A percentile compares a stretch with the other conserved stretches of the same genome.
Evolutionary conservation across 1,140 invertebrate genomes (phyloP).

Genomic region (Pogonomyrmex barbatus): DNA sequence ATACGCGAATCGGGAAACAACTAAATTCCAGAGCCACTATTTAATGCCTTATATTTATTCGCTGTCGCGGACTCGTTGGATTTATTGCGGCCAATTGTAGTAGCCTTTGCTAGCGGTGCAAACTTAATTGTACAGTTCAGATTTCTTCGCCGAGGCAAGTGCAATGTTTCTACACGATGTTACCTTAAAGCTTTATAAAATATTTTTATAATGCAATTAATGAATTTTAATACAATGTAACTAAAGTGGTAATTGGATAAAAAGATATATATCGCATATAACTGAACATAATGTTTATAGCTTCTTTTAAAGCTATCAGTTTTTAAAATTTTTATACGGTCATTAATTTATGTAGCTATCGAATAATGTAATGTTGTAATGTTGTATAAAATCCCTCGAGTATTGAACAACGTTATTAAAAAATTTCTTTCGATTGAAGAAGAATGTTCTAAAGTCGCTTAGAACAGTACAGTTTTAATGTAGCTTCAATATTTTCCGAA

Average conservation of each 20-base stretch:
- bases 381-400: background rate
- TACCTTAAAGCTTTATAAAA: background rate
- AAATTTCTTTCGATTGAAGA: background rate
- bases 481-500: background rate
- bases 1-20: background rate
- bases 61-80: background rate
- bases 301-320: background rate
- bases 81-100: background rate
- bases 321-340: background rate
- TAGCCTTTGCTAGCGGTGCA: background rate
- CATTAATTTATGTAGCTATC: too few species aligned
- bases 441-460: background rate
- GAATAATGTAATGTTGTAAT: background rate
- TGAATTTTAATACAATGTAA: background rate
- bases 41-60: slow-evolving; percentile 4
- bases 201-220: background rate
- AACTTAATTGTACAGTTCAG: background rate
- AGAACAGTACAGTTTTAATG: background rate
- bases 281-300: background rate
- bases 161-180: background rate
- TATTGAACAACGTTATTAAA: slow-evolving; percentile 7
- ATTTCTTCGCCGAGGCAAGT: background rate
- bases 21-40: background rate
- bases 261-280: background rate
- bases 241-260: background rate